These are phyloP conservation scores for Coracias cyanogaster DNA, from an alignment of 2,797 vertebrate species.

Conservation along the genomic window DNA sequence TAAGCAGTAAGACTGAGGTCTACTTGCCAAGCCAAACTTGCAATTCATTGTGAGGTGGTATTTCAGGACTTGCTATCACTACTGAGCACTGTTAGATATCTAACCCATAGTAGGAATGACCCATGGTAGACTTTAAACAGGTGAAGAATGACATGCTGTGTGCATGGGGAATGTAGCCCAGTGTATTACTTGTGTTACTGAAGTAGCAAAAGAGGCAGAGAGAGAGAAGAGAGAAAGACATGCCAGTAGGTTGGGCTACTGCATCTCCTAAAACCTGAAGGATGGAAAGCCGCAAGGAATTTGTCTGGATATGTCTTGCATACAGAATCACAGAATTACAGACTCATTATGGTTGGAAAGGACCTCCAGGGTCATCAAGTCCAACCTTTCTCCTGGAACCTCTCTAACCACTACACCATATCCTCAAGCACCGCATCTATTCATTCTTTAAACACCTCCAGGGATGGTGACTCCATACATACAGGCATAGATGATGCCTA, in stretches of 20 bases:
- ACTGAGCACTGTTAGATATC: not conserved
- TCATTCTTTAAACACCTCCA: too few species aligned
- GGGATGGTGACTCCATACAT: too few species aligned
- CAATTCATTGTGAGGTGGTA: not conserved
- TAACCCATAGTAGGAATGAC: not conserved
- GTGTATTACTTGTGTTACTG: not conserved
- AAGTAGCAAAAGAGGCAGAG: not conserved
- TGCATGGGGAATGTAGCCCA: not conserved
- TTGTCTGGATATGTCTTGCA: not conserved
- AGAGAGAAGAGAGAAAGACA: not conserved
- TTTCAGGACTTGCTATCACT: not conserved
- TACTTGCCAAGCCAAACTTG: not conserved
- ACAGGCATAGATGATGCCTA: not conserved
- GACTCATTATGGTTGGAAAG: too few species aligned
- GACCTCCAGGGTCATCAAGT: too few species aligned
- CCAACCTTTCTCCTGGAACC: too few species aligned
- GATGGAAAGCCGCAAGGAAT: not conserved
- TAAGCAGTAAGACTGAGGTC: not conserved
- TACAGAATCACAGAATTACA: too few species aligned
- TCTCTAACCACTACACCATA: too few species aligned
- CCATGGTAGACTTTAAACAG: not conserved
- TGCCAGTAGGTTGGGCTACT: not conserved
- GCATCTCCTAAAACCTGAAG: not conserved
- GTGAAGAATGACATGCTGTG: not conserved
- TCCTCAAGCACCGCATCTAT: too few species aligned